Evolutionary conservation across 2,888 invertebrate species (phyloP), one percentile per base, ranked within the genome.

Genomic region (Drosophila helvetica): DNA sequence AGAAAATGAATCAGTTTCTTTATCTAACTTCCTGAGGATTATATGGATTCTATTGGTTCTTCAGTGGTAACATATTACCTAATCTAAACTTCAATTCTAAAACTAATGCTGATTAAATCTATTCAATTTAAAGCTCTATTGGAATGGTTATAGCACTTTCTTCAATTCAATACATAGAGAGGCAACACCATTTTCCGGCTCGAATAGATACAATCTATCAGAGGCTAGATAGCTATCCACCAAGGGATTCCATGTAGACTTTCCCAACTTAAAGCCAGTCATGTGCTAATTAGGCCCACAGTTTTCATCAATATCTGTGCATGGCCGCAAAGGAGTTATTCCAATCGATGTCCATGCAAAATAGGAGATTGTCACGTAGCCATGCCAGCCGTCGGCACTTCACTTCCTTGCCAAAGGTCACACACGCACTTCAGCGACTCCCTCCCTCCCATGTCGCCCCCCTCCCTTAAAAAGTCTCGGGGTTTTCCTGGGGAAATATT

Each of bases 361-460:
- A 53, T 53, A 17, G 15, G 19, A 76, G 81, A 82, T 85, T 74
- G 81, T 85, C 81, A 82, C 81, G 81, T 85, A 58, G 69, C 62
- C 74, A 47, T 46, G 52, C 51, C 51, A 25, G 47, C 53, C 58
- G 48, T 43, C 17, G 33, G n/a, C 17, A 64, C 84, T 80, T 74
- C 45, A 74, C 62, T 62, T 25, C 42, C 18, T 53, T 54, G 30
- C 22, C 18, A 52, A 50, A 46, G 74, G 66, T 65, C 66, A 66
- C 66, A 65, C 27, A 51, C 45, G 30, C 15, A 19, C 51, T 25
- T 43, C 56, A 38, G 19, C 15, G 52, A 43, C 22, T 10, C 15
- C 38, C 22, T 10, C 15, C 38, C 6, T 6, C 38, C 15, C 7
- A 3, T 10, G 30, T 10, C 10, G 2, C 33, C 27, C 33, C 27